phyloP scores from a whole-genome alignment of 2,113 vertebrate genomes.

The Numenius arquata region DNA sequence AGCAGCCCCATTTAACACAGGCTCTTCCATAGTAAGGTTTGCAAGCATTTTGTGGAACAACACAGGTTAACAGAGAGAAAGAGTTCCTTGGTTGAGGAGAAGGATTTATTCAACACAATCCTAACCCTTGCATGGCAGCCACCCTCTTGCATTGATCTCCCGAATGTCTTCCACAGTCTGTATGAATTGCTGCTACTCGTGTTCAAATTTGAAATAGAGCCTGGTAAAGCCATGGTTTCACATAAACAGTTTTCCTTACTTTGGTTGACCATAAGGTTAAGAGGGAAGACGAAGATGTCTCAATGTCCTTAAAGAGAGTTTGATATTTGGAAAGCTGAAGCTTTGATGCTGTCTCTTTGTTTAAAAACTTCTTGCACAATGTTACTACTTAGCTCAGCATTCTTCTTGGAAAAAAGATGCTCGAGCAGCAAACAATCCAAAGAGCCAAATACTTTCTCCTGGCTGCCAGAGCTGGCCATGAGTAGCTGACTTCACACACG shows the following conservation, averaged over 20 bases:
- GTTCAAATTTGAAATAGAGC: not conserved
- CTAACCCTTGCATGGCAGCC: not conserved
- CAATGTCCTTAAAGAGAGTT: not conserved
- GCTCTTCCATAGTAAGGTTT: not conserved
- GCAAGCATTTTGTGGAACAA: not conserved
- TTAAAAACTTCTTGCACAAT: not conserved
- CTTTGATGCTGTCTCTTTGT: not conserved
- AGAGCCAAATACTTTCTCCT: not conserved
- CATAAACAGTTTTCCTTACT: not conserved
- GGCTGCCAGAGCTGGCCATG: not conserved
- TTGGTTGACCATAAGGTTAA: not conserved
- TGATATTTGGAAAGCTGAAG: not conserved
- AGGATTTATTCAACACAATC: not conserved
- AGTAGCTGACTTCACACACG: not conserved
- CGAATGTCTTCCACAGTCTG: not conserved
- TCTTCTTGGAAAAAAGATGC: not conserved
- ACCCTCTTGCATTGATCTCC: not conserved
- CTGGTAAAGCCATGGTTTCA: not conserved
- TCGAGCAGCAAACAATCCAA: not conserved
- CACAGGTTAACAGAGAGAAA: not conserved
- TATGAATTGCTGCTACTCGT: not conserved
- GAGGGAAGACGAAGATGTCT: not conserved
- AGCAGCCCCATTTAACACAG: not conserved
- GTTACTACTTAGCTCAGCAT: not conserved
- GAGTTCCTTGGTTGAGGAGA: not conserved